Base-by-base conservation (phyloP, 1,140 invertebrate species). In the Musca vetustissima region DNA sequence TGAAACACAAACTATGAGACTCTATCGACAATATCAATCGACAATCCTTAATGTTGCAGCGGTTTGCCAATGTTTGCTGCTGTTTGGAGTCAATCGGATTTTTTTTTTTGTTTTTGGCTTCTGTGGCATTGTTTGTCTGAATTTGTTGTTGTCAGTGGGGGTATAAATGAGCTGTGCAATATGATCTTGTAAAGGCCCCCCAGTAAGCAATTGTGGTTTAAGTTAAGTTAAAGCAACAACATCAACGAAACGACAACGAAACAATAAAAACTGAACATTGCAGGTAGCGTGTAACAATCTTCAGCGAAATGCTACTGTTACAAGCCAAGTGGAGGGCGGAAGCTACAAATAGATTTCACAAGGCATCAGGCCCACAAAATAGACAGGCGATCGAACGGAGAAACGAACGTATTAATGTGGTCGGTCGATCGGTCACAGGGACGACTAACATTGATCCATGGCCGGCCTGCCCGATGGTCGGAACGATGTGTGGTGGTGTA, bases 291-390 rank as follows among this genome's bases (percentile, higher is more conserved):
- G 53, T 57, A 57, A 22, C 53, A 57, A 57, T 28, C 14, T 24
- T 57, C 53, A 6, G n/a, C 25, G 53, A 57, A 57, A 28, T 28
- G 53, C 53, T 57, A 57, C 53, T 25, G 53, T 57, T 28, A 57
- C 22, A 25, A 28, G 17, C 22, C 28, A 57, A 57, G 53, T 57
- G 53, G 19, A 57, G 53, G 53, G 53, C 53, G 53, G 53, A 57
- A 57, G 53, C 53, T 57, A 57, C 53, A 57, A 57, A 57, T 28
- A 57, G 53, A 57, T 57, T 57, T 57, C 22, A 43, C 36, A 43
- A n/a, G 53, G 24, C 19, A 57, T 14, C 11, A 57, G 22, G 22
- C 52, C 13, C 15, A 28, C 24, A 57, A 57, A n/a, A 57, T 53
- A 9, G 52, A 53, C 53, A 57, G 15, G 25, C 53, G 25, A 57